These are phyloP conservation scores for Saccopteryx leptura DNA, from an alignment of 2,113 vertebrate species.

Conservation along the genomic window DNA sequence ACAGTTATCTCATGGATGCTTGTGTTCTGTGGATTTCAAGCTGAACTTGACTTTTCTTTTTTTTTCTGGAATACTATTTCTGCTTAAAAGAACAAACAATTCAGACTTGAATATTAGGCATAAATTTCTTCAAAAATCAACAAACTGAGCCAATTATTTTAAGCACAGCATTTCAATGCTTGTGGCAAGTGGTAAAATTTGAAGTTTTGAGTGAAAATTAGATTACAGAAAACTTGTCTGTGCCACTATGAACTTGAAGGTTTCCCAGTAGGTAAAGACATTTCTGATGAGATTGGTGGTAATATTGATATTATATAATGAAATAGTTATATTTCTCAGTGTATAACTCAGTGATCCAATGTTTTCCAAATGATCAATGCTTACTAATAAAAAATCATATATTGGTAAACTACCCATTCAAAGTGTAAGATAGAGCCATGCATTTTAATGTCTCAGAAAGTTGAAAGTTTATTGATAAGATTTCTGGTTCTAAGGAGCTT, in stretches of 20 bases:
- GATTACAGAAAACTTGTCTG: neutral
- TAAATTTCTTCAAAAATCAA: neutral
- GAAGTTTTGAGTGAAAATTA: neutral
- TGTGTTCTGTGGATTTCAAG: neutral
- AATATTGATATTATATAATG: neutral
- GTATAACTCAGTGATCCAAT: neutral
- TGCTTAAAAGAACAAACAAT: neutral
- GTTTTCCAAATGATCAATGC: neutral
- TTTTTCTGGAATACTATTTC: neutral
- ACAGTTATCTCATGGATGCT: neutral
- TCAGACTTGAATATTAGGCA: neutral
- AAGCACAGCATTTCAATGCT: neutral
- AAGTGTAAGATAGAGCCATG: neutral
- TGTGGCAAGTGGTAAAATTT: conserved; percentile 34
- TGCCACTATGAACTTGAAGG: neutral
- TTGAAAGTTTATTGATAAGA: neutral
- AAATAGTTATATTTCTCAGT: neutral
- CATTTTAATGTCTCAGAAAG: conserved; percentile 2
- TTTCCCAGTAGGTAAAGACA: neutral
- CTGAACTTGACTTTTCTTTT: neutral
- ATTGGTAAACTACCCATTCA: neutral
- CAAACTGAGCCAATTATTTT: neutral
- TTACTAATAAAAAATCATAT: neutral
- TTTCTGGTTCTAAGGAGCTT: neutral
- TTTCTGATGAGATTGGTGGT: neutral